phyloP scores from a whole-genome alignment of 2,113 vertebrate genomes.

The Hippocampus comes region DNA sequence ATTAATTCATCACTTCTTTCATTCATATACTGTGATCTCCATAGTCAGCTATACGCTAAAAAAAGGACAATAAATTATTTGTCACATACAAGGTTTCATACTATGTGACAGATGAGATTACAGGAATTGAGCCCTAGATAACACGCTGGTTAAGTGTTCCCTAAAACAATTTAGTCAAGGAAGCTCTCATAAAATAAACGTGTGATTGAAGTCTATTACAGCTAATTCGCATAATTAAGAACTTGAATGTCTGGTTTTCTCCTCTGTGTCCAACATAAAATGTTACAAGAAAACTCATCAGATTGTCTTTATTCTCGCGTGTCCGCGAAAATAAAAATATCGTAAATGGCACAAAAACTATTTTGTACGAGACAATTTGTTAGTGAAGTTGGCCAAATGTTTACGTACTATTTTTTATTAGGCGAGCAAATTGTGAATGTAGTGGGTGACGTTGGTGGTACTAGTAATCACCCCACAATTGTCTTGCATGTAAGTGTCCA shows the following conservation, averaged over 20 bases:
- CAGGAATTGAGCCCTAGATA: not conserved
- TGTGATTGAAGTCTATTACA: not conserved
- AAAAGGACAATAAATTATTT: not conserved
- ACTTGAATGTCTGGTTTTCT: not conserved
- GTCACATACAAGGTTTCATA: not conserved
- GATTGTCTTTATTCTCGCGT: constrained; percentile 35
- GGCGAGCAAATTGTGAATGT: not conserved
- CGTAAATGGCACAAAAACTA: not conserved
- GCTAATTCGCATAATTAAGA: not conserved
- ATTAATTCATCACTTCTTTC: constrained; percentile 3
- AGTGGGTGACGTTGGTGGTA: not conserved
- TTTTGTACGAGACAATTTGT: not conserved
- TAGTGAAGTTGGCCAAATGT: not conserved
- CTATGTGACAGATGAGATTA: constrained; percentile 1
- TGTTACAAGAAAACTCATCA: constrained; percentile 24
- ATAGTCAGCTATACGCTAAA: not conserved
- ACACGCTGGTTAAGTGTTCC: not conserved
- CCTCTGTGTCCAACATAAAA: constrained; percentile 4
- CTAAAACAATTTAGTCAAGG: not conserved
- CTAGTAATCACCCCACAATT: not conserved
- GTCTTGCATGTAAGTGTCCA: not conserved
- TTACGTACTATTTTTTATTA: not conserved
- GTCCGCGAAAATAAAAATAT: not conserved
- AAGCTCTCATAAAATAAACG: too few species aligned
- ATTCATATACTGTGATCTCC: not conserved